Conservation (phyloP, 2,113 vertebrate genomes). For the Petromus typicus region DNA sequence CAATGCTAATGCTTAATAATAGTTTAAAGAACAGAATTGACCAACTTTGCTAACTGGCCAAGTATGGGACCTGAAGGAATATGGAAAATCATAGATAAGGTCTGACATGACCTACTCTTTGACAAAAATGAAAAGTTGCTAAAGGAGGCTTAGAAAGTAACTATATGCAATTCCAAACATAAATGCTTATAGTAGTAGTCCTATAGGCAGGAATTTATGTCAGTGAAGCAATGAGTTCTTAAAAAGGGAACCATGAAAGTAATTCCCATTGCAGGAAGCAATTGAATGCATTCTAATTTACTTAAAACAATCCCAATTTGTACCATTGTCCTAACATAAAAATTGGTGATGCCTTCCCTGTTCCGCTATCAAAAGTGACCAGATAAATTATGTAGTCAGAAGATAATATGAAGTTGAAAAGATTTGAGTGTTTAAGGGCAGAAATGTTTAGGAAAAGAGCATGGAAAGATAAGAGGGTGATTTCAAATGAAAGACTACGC, state of each 20-base stretch:
- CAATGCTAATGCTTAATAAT: neutral
- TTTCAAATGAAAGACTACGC: conserved; percentile 15
- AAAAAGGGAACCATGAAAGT: neutral
- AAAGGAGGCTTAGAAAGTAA: conserved; percentile 31
- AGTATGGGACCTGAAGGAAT: neutral
- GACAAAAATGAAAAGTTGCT: conserved; percentile 14
- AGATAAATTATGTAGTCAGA: neutral
- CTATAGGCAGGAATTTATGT: neutral
- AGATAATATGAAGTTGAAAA: conserved; percentile 18
- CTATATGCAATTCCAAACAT: conserved; percentile 6
- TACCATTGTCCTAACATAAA: neutral
- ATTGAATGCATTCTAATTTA: neutral
- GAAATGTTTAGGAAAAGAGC: conserved; percentile 31
- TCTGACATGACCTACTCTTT: neutral
- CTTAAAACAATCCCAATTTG: neutral
- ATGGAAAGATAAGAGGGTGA: neutral
- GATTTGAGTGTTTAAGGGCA: neutral
- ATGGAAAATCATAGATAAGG: conserved; percentile 20
- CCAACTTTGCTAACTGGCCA: neutral
- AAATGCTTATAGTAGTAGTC: neutral
- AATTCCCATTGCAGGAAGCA: neutral
- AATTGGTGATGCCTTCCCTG: neutral
- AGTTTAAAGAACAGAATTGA: neutral
- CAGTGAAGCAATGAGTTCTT: neutral
- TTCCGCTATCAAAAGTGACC: neutral